Conservation (phyloP, 2,888 invertebrate genomes). For the Electrophaes corylata region DNA sequence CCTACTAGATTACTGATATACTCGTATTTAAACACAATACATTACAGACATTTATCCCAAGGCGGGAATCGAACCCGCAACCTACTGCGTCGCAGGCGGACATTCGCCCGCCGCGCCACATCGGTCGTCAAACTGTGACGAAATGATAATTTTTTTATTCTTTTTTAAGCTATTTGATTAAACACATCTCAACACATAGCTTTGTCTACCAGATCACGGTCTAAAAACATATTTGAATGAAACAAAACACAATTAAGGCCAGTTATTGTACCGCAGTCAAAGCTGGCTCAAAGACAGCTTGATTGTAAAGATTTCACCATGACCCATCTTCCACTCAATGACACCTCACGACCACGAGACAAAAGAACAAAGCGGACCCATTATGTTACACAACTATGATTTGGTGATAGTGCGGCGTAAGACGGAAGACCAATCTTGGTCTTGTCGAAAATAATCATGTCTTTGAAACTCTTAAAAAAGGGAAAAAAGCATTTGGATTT, state of each 20-base stretch:
- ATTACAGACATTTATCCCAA: too few relatives aligned
- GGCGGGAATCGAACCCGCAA: too few relatives aligned
- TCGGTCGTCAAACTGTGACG: too few relatives aligned
- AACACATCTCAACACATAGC: background rate
- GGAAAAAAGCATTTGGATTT: too few relatives aligned
- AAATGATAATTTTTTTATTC: too few relatives aligned
- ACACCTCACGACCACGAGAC: conserved; percentile 68
- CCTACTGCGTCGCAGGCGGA: too few relatives aligned
- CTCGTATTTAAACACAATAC: too few relatives aligned
- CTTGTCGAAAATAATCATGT: conserved; percentile 10
- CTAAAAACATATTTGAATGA: conserved; percentile 16
- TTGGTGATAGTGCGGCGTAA: conserved; percentile 36
- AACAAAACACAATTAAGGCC: conserved; percentile 35
- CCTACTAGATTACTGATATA: too few relatives aligned
- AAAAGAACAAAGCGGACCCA: conserved; percentile 76
- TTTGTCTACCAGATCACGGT: background rate
- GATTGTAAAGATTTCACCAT: conserved; percentile 64
- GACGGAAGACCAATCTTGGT: conserved; percentile 24
- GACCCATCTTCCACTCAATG: conserved; percentile 73
- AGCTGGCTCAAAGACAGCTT: conserved; percentile 42
- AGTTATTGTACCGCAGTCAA: conserved; percentile 27
- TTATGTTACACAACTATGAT: conserved; percentile 68
- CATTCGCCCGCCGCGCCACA: too few relatives aligned
- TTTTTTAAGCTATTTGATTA: background rate
- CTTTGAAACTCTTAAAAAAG: too few relatives aligned